These are phyloP conservation scores for Sardina pilchardus DNA, from an alignment of 2,113 vertebrate species.

Conservation along the genomic window DNA sequence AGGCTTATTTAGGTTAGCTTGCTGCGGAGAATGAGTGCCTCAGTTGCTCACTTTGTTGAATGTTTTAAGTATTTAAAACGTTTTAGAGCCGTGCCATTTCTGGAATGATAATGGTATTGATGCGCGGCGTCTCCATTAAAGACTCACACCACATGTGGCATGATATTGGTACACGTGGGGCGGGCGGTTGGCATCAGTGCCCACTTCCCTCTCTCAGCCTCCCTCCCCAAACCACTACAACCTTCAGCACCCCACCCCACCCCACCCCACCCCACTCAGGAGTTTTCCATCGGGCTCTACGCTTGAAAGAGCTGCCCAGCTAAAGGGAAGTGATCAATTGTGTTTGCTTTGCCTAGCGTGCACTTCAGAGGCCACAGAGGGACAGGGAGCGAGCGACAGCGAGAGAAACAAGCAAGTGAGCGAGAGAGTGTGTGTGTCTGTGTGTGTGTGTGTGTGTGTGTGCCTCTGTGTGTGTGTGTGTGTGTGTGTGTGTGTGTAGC, in stretches of 20 bases:
- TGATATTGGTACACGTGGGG: background rate
- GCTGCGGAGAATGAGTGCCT: background rate
- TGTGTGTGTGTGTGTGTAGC: background rate
- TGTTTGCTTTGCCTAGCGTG: constrained; percentile 54
- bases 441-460: background rate
- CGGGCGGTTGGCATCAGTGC: background rate
- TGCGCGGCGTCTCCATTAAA: background rate
- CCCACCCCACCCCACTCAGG: background rate
- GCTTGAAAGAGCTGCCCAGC: constrained; percentile 36
- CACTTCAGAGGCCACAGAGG: constrained; percentile 18
- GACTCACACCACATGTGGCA: background rate
- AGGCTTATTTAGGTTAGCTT: background rate
- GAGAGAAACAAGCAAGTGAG: background rate
- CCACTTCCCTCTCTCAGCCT: background rate
- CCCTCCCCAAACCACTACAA: background rate
- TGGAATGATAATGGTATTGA: background rate
- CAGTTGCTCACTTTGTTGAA: background rate
- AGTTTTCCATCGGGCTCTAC: constrained; percentile 39
- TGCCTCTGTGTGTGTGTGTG: background rate
- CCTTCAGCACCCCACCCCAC: background rate
- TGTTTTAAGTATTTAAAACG: background rate
- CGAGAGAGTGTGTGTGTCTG: background rate
- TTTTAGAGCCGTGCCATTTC: background rate
- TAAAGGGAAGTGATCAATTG: constrained; percentile 45
- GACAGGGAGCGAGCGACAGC: constrained; percentile 26